phyloP scores from a whole-genome alignment of 2,113 vertebrate species.

The Anhinga anhinga region DNA sequence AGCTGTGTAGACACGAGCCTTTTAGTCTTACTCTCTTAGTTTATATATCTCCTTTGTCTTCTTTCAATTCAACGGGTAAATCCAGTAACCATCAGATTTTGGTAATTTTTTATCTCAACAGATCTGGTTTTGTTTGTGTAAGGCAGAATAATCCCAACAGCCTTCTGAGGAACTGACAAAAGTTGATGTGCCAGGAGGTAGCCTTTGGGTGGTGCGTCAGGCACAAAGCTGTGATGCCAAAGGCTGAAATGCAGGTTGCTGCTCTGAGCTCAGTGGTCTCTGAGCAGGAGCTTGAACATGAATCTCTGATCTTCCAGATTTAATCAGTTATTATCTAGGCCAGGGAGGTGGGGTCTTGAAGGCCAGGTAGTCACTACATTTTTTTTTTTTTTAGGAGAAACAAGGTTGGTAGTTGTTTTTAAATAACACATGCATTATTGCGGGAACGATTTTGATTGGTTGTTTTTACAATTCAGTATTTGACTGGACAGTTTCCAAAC shows the following conservation, averaged over 20 bases:
- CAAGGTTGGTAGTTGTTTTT: too few species aligned
- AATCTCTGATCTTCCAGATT: background rate
- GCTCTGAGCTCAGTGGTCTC: background rate
- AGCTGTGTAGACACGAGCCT: background rate
- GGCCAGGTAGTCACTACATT: background rate
- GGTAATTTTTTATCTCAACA: background rate
- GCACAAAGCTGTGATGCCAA: background rate
- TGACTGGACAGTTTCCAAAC: background rate
- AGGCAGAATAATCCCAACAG: background rate
- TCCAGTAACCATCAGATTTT: background rate
- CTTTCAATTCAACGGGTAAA: background rate
- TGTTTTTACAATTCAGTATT: background rate
- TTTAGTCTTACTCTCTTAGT: background rate
- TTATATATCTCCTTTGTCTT: background rate
- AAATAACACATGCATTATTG: background rate
- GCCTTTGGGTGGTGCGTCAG: background rate
- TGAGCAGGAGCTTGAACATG: background rate
- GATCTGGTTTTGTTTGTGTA: background rate
- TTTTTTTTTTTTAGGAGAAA: background rate
- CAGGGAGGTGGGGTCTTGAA: background rate
- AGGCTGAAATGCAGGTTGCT: background rate
- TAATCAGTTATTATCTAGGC: background rate
- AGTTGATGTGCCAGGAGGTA: rapidly evolving
- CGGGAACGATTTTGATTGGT: background rate
- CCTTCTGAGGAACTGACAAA: background rate